Percentiles rank a stretch among this genome's conserved stretches.
These are phyloP conservation scores for Smithornis capensis DNA, from an alignment of 2,113 vertebrate genomes.

Conservation along the genomic window DNA sequence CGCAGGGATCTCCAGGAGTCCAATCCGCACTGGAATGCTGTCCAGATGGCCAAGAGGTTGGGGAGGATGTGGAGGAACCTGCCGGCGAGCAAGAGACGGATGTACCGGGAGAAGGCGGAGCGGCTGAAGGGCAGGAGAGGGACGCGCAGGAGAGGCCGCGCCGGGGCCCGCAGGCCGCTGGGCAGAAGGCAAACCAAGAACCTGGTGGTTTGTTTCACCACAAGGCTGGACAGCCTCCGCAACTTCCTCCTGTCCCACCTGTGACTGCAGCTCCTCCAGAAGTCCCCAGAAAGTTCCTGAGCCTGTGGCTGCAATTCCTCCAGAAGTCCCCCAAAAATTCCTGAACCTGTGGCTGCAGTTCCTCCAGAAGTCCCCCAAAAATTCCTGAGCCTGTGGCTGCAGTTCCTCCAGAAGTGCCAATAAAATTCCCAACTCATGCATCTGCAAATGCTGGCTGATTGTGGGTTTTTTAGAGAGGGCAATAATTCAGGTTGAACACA, in stretches of 20 bases:
- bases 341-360: too few relatives aligned
- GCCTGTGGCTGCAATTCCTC: too few relatives aligned
- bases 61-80: not conserved
- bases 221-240: not conserved
- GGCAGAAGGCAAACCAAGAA: not conserved
- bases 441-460: not conserved
- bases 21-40: not conserved
- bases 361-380: too few relatives aligned
- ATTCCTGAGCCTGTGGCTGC: not conserved
- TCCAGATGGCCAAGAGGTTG: not conserved
- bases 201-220: not conserved
- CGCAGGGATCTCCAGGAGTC: not conserved
- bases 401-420: not conserved
- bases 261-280: not conserved
- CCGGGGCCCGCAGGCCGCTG: not conserved
- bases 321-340: too few relatives aligned
- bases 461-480: not conserved
- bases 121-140: not conserved
- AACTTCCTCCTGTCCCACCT: not conserved
- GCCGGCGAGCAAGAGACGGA: accelerated
- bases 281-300: too few relatives aligned
- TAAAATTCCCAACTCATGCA: not conserved
- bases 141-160: not conserved
- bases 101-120: not conserved
- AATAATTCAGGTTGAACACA: not conserved